phyloP scores from a whole-genome alignment of 2,888 invertebrate genomes.

The Heliconius ethilla region DNA sequence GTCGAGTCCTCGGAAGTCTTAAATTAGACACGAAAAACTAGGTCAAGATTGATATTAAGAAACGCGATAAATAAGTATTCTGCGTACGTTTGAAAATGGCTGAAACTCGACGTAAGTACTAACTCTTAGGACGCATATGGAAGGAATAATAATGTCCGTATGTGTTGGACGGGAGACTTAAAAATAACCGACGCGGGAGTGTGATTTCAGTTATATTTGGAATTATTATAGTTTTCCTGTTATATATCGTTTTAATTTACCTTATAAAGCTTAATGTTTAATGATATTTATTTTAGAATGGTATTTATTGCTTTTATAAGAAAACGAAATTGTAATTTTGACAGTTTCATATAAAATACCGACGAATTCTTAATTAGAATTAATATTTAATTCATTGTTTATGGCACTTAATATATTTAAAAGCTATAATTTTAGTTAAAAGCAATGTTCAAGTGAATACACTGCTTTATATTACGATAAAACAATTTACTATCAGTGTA shows the following conservation, averaged over 20 bases:
- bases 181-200: constrained; percentile 78
- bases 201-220: constrained; percentile 65
- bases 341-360: background rate
- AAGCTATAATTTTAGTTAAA: no score
- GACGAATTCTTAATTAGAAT: no score
- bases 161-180: constrained; percentile 59
- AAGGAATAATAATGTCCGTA: constrained; percentile 72
- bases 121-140: constrained; percentile 65
- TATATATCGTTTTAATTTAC: constrained; percentile 10
- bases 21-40: constrained; percentile 55
- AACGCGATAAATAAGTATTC: constrained; percentile 49
- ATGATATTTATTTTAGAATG: background rate
- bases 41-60: constrained; percentile 61
- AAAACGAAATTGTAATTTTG: background rate
- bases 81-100: constrained; percentile 38
- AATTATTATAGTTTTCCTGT: constrained; percentile 34
- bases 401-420: no score
- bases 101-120: constrained; percentile 33
- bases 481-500: constrained; percentile 5
- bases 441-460: background rate
- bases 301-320: background rate
- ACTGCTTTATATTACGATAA: constrained; percentile 4
- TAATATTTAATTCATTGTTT: no score
- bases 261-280: constrained; percentile 20
- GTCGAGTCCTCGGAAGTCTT: constrained; percentile 54